phyloP scores from a whole-genome alignment of 1,140 invertebrate genomes.

The Heliconius nattereri region DNA sequence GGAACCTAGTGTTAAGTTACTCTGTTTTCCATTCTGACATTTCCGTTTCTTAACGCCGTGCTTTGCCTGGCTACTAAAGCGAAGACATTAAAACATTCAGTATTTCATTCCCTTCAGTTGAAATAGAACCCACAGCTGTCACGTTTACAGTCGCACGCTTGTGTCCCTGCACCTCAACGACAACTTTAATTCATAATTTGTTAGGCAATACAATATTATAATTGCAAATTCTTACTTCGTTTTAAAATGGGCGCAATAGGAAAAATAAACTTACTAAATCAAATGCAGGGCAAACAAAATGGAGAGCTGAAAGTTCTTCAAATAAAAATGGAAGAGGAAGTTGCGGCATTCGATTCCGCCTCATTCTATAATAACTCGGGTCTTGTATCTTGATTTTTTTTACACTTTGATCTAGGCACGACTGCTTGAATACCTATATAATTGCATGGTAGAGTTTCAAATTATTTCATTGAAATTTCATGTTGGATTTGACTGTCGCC shows the following conservation, averaged over 20 bases:
- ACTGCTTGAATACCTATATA: neutral
- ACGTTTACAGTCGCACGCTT: too few species aligned
- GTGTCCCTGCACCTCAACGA: too few species aligned
- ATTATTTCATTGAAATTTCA: neutral
- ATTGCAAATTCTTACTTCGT: neutral
- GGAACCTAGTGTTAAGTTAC: neutral
- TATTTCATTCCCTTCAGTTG: too few species aligned
- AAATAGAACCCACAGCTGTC: too few species aligned
- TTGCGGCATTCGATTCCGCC: constrained; percentile 15
- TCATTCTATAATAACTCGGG: neutral
- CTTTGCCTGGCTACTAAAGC: neutral
- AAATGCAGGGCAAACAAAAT: constrained; percentile 13
- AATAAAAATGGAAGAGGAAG: constrained; percentile 20
- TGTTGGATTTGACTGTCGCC: too few species aligned
- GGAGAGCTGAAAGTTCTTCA: constrained; percentile 19
- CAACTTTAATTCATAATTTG: too few species aligned
- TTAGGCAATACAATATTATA: neutral
- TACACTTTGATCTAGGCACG: constrained; percentile 1
- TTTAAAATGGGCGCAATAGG: neutral
- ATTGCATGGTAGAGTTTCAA: neutral
- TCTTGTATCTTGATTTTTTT: neutral
- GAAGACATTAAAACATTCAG: too few species aligned
- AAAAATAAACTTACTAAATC: constrained; percentile 15
- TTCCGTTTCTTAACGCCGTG: neutral
- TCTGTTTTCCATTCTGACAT: neutral